A percentile compares a stretch with the other conserved stretches of the same genome.
phyloP scores from a whole-genome alignment of 2,113 vertebrate species.

The Sceloporus undulatus region DNA sequence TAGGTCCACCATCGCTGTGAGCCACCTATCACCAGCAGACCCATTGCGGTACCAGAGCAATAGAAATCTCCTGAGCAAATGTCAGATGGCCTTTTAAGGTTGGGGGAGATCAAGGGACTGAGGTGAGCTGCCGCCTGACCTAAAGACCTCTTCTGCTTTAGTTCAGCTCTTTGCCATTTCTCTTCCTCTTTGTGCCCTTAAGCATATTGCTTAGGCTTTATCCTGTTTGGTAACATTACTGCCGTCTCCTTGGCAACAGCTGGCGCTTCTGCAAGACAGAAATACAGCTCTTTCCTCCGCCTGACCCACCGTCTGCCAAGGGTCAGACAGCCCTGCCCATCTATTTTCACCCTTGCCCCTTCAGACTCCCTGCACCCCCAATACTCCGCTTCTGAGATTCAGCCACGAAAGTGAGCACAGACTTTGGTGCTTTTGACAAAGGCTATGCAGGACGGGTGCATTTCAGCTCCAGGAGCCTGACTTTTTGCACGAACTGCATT shows the following conservation, averaged over 20 bases:
- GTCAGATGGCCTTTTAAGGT: not conserved
- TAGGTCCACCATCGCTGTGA: too few relatives aligned
- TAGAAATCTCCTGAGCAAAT: not conserved
- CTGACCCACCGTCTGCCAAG: not conserved
- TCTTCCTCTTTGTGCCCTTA: conserved; percentile 9
- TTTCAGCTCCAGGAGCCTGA: not conserved
- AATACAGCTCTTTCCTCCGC: not conserved
- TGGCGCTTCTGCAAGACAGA: conserved; percentile 53
- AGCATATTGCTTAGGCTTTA: conserved; percentile 57
- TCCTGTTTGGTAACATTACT: conserved; percentile 70
- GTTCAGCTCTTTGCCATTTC: not conserved
- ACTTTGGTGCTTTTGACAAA: not conserved
- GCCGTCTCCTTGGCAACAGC: conserved; percentile 71
- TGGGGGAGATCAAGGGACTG: too few relatives aligned
- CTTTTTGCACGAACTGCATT: not conserved
- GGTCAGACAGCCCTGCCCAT: not conserved
- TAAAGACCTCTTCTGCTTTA: not conserved
- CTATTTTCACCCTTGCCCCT: not conserved
- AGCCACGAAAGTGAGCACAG: not conserved
- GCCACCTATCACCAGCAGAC: not conserved
- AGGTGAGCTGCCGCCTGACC: too few relatives aligned
- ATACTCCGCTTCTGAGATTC: too few relatives aligned
- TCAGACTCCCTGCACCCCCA: not conserved
- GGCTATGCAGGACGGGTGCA: not conserved
- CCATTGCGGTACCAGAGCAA: not conserved